Evolutionary conservation across 1,140 invertebrate species (phyloP), one percentile per base, ranked within the genome.

Genomic region (Aphaenogaster ashmeadi): DNA sequence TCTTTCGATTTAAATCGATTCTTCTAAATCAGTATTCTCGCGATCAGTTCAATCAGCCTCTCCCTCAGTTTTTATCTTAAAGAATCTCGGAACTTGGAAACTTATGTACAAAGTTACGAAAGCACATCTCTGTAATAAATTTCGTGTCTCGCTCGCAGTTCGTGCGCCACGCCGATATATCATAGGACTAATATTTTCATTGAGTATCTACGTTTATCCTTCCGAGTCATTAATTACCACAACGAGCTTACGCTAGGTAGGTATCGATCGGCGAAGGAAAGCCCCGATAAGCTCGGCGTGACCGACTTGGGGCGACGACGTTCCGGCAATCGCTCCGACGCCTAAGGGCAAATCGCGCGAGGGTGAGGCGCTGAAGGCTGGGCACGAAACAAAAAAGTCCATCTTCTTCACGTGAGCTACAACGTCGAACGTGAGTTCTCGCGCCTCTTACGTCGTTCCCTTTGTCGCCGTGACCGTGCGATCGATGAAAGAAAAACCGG

Each of bases 141-240:
- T 47, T 7, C 52, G 11, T 41, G 21, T 83, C 66, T 58, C 18
- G 52, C 67, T 58, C 52, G 52, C 38, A 47, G 66, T 56, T 72
- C 52, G 80, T 58, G 80, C 67, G 3, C 38, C 41, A 83, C 18
- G 21, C 36, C 66, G 38, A 56, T 83, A 83, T 74, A 83, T 83
- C 69, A 74, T 58, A 9, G 52, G 54, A 58, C 52, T 87, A 87
- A 88, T 84, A 79, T 88, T 85, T 89, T 88, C 88, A 85, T 56
- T 56, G 56, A 75, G 69, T 78, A 84, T 85, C 67, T 78, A 60
- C 54, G 52, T 64, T 71, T 62, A 62, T 56, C 64, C 38, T 38
- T 50, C 13, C 56, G 71, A 41, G 75, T 72, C 87, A 74, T 88
- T 88, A 80, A 88, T 88, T 87, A 79, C 58, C 87, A 15, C 84